Conservation (phyloP, 2,797 vertebrate genomes). For the Clarias laeviceps region DNA sequence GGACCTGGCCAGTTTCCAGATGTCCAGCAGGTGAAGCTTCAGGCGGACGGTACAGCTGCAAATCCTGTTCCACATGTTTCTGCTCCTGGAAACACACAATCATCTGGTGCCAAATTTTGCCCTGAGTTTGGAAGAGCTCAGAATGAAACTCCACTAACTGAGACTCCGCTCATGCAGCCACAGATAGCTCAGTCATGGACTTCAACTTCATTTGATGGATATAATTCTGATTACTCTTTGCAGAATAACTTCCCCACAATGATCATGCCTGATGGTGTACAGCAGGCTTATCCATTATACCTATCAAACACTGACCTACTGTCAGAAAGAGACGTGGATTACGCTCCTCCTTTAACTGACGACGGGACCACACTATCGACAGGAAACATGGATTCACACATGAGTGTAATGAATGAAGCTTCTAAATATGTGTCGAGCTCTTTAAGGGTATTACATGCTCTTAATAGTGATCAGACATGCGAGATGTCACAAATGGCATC, state of each 20-base stretch:
- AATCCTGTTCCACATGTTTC: conserved; percentile 77
- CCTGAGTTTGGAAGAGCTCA: conserved; percentile 82
- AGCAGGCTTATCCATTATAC: conserved; percentile 69
- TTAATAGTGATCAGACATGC: conserved; percentile 75
- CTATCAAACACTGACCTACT: conserved; percentile 68
- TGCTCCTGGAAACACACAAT: conserved; percentile 82
- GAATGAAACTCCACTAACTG: conserved; percentile 80
- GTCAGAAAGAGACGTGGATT: conserved; percentile 67
- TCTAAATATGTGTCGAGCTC: conserved; percentile 81
- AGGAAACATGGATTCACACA: conserved; percentile 71
- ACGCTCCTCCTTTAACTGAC: conserved; percentile 64
- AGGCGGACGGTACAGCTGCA: conserved; percentile 75
- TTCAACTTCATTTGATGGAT: conserved; percentile 75
- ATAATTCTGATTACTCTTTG: conserved; percentile 72
- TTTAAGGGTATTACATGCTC: conserved; percentile 78
- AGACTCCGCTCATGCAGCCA: conserved; percentile 81
- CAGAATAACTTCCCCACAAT: conserved; percentile 71
- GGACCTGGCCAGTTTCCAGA: conserved; percentile 75
- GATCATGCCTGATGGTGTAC: conserved; percentile 64
- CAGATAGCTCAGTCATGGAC: conserved; percentile 84
- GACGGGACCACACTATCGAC: conserved; percentile 56
- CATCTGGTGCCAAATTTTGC: conserved; percentile 84
- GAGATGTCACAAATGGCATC: conserved; percentile 68
- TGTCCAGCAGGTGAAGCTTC: conserved; percentile 76
- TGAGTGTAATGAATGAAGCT: conserved; percentile 73